Base-by-base conservation (phyloP, 1,140 invertebrate genomes). In the Drosophila kikkawai region DNA sequence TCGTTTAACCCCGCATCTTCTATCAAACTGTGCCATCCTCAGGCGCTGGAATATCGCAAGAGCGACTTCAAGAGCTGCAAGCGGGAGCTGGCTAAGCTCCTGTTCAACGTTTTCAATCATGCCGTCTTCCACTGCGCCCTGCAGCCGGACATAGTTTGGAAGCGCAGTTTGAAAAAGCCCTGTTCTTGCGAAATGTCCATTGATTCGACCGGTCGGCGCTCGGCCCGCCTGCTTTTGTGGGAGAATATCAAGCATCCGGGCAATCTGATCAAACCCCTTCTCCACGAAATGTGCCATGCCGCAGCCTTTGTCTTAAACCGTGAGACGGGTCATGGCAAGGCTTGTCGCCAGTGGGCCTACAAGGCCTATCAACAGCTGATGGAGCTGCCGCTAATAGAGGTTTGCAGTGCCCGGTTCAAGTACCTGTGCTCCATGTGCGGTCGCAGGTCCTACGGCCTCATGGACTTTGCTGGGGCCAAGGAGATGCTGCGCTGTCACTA, bases 261-360 rank as follows among this genome's bases (percentile, higher is more conserved):
- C 4, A 32, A 56, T 4, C 26, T 87, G 22, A 47, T 87, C 34
- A 97, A 98, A 86, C 98, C 97, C 0, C 94, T 98, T 32, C 94
- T 98, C 36, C 97, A 98, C 92, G 97, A 98, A 93, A 94, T 98
- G 94, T 98, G 97, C 79, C 98, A 99, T 93, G 97, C 97, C 15
- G 97, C 97, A 53, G 95, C 96, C 0, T 98, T 96, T 96, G 90
- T 98, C 1, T 94, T 97, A 7, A 96, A 97, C 84, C 93, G 93
- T 3, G 44, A 94, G 94, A 4, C 96, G 86, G 96, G 96, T 8
- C 97, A 98, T 93, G 97, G 97, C 29, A 94, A 95, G 0, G 94
- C 95, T 67, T 98, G 97, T 96, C 96, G 95, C 93, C 94, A 94
- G 79, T 98, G 97, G 84, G 66, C 61, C 11, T 81, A 90, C 75